These are phyloP conservation scores for Notospermus geniculatus DNA, from an alignment of 1,140 invertebrate genomes.

Conservation along the genomic window DNA sequence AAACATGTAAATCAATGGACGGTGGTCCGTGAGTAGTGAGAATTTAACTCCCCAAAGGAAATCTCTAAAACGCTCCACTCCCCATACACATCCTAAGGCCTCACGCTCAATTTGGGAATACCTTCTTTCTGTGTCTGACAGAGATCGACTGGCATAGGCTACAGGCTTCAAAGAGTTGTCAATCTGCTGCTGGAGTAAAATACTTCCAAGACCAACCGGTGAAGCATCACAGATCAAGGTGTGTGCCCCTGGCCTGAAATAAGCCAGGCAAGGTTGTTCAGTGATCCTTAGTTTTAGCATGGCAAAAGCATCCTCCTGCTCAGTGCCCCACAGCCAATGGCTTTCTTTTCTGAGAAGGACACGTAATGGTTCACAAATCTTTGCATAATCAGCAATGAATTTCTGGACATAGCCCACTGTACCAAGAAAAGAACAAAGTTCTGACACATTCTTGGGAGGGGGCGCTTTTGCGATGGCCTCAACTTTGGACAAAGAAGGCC, in stretches of 20 bases:
- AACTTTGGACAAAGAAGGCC: conserved; percentile 37
- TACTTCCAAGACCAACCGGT: conserved; percentile 51
- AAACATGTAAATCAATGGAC: neutral
- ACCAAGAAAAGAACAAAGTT: conserved; percentile 27
- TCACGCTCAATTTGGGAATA: conserved; percentile 2
- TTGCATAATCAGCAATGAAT: conserved; percentile 25
- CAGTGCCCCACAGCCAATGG: conserved; percentile 21
- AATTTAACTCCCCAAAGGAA: conserved; percentile 1
- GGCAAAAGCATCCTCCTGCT: conserved; percentile 26
- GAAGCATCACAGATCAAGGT: conserved; percentile 48
- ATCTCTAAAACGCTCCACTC: conserved; percentile 5
- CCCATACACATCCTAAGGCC: conserved; percentile 6
- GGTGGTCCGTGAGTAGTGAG: neutral
- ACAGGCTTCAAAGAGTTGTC: neutral
- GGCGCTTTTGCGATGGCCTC: conserved; percentile 33
- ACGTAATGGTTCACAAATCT: conserved; percentile 27
- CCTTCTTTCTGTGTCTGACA: neutral
- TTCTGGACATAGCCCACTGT: conserved; percentile 17
- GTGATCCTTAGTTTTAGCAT: conserved; percentile 22
- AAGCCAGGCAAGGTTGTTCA: conserved; percentile 21
- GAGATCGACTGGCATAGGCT: conserved; percentile 3
- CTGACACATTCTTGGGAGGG: conserved; percentile 17
- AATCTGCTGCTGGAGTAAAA: conserved; percentile 31
- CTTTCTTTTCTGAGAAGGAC: conserved; percentile 20
- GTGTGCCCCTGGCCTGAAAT: conserved; percentile 20